Evolutionary conservation across 1,140 invertebrate genomes (phyloP).

Genomic region (Latrodectus geometricus): DNA sequence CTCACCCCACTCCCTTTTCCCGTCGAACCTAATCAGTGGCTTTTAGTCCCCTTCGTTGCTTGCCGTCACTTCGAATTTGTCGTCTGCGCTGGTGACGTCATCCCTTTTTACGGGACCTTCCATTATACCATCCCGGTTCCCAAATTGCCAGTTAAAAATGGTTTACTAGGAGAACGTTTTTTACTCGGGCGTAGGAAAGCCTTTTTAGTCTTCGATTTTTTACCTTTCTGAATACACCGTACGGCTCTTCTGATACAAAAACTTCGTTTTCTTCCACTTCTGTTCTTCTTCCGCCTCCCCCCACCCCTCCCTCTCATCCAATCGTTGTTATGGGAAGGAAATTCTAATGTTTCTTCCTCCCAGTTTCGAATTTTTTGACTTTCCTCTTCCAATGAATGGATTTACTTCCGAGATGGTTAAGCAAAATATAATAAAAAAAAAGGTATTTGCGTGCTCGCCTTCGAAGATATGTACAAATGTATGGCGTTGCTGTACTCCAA

Average conservation of each 20-base stretch:
- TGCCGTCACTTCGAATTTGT: conserved; percentile 52
- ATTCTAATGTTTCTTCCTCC: conserved; percentile 48
- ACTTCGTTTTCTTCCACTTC: conserved; percentile 25
- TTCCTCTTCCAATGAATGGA: conserved; percentile 4
- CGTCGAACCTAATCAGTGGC: conserved; percentile 59
- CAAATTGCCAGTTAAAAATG: conserved; percentile 62
- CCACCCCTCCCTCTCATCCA: background rate
- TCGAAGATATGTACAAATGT: too few species aligned
- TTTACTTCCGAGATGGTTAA: too few species aligned
- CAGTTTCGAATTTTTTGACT: background rate
- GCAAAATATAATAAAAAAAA: too few species aligned
- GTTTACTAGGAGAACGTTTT: conserved; percentile 31
- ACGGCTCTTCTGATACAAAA: conserved; percentile 14
- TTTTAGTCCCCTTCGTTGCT: conserved; percentile 56
- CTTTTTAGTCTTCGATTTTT: conserved; percentile 5
- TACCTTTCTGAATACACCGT: background rate
- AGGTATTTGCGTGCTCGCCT: too few species aligned
- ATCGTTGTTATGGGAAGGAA: conserved; percentile 45
- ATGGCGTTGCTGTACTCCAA: too few species aligned
- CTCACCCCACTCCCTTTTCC: background rate
- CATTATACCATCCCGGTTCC: conserved; percentile 59
- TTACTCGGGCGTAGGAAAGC: background rate
- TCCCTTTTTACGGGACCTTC: conserved; percentile 51
- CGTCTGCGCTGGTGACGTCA: conserved; percentile 47
- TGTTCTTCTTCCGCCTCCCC: background rate